Percentiles rank a stretch among this genome's conserved stretches.
Evolutionary conservation across 1,140 invertebrate species (phyloP).

Genomic region (Vanessa atalanta): DNA sequence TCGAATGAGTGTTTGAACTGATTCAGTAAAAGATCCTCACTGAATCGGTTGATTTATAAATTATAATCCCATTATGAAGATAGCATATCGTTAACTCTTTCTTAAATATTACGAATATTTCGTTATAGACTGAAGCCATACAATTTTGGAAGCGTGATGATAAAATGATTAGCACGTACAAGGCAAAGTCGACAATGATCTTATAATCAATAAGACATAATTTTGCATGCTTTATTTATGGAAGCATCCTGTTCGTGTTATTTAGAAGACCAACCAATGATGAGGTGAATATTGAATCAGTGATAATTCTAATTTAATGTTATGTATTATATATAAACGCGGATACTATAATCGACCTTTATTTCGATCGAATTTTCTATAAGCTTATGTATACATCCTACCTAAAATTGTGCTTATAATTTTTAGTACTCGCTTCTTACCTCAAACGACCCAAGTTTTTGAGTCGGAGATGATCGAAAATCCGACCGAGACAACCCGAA

Average conservation of each 20-base stretch:
- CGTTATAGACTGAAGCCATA: background rate
- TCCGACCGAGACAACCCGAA: conserved; percentile 71
- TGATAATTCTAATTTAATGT: background rate
- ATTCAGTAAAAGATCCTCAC: too few species aligned
- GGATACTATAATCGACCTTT: conserved; percentile 24
- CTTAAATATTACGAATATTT: too few species aligned
- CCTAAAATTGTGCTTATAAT: conserved; percentile 32
- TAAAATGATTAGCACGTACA: conserved; percentile 22
- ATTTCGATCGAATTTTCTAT: conserved; percentile 37
- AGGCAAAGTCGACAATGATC: conserved; percentile 27
- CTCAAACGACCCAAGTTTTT: conserved; percentile 76
- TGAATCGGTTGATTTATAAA: too few species aligned
- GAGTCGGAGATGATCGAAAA: conserved; percentile 72
- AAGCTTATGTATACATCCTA: conserved; percentile 33
- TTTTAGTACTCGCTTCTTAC: conserved; percentile 63
- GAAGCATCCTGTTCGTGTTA: conserved; percentile 15
- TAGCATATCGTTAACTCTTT: too few species aligned
- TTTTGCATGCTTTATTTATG: conserved; percentile 7
- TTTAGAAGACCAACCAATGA: conserved; percentile 1
- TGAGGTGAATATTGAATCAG: conserved; percentile 10
- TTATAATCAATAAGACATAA: conserved; percentile 4
- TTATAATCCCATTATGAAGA: too few species aligned
- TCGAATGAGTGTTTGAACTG: too few species aligned
- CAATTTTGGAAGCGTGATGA: conserved; percentile 11
- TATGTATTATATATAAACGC: conserved; percentile 16